Evolutionary conservation across 2,888 invertebrate species (phyloP).

Genomic region (Sthenelais limicola): DNA sequence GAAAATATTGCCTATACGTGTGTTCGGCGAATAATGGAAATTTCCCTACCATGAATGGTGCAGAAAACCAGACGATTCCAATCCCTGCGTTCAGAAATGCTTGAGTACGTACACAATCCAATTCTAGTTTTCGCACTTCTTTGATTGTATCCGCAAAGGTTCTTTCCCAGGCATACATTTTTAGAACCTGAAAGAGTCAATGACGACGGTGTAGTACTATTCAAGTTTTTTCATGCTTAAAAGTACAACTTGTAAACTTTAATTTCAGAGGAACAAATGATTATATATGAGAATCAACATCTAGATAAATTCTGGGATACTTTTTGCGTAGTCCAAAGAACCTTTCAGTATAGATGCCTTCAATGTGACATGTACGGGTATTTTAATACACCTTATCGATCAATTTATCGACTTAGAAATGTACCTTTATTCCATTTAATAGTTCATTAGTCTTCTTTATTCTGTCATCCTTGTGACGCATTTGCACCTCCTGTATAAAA

Average conservation of each 20-base stretch:
- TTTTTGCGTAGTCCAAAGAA: no score
- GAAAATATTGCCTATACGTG: no score
- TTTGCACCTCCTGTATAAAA: constrained; percentile 46
- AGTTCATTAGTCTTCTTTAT: constrained; percentile 52
- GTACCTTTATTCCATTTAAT: constrained; percentile 53
- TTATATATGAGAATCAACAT: no score
- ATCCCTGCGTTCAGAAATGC: constrained; percentile 4
- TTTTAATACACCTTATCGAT: no score
- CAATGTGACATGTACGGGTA: no score
- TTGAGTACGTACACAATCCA: constrained; percentile 6
- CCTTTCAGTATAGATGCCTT: no score
- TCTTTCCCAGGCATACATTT: constrained; percentile 42
- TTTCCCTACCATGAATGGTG: constrained; percentile 9
- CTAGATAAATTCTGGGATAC: no score
- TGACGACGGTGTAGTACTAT: not conserved
- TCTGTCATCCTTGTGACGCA: constrained; percentile 52
- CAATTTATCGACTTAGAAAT: no score
- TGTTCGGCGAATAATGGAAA: no score
- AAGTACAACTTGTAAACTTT: no score
- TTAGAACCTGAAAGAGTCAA: constrained; percentile 23
- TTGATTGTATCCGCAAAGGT: not conserved
- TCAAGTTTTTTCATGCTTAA: no score
- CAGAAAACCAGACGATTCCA: not conserved
- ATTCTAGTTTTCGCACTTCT: constrained; percentile 3
- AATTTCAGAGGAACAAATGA: no score